Percentiles rank a stretch among this genome's conserved stretches.
Evolutionary conservation across 2,888 invertebrate species (phyloP).

Genomic region (Abrostola tripartita): DNA sequence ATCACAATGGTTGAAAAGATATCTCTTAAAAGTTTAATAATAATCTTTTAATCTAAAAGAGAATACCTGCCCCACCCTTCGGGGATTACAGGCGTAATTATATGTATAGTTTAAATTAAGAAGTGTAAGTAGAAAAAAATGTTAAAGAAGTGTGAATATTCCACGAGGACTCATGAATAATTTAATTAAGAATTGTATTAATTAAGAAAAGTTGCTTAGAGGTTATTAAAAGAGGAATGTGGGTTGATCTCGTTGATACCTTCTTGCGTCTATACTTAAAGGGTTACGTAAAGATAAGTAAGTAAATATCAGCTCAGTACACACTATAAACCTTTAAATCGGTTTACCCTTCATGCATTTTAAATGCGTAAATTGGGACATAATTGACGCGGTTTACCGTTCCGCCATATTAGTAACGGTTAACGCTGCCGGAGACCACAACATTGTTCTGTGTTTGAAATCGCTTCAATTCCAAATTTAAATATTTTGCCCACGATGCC

Average conservation of each 20-base stretch:
- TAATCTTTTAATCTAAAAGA: no score
- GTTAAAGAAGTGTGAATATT: no score
- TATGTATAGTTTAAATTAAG: no score
- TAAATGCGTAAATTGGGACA: constrained; percentile 54
- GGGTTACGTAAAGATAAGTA: constrained; percentile 22
- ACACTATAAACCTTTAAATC: constrained; percentile 47
- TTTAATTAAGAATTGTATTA: no score
- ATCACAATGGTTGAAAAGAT: no score
- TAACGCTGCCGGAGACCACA: constrained; percentile 54
- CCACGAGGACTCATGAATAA: no score
- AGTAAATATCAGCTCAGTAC: constrained; percentile 21
- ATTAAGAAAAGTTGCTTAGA: no score
- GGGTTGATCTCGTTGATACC: background rate
- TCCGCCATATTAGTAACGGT: constrained; percentile 57
- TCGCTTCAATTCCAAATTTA: constrained; percentile 44
- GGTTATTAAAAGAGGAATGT: background rate
- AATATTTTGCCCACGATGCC: constrained; percentile 23
- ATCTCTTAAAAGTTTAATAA: no score
- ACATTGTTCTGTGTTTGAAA: constrained; percentile 54
- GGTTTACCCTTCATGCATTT: constrained; percentile 55
- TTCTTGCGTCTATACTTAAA: background rate
- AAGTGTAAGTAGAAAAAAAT: no score
- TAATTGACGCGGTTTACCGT: constrained; percentile 58
- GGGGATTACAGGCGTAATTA: no score
- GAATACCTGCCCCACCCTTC: no score